Conservation (phyloP, 2,888 invertebrate species). For the Agapetus fuscipes region DNA sequence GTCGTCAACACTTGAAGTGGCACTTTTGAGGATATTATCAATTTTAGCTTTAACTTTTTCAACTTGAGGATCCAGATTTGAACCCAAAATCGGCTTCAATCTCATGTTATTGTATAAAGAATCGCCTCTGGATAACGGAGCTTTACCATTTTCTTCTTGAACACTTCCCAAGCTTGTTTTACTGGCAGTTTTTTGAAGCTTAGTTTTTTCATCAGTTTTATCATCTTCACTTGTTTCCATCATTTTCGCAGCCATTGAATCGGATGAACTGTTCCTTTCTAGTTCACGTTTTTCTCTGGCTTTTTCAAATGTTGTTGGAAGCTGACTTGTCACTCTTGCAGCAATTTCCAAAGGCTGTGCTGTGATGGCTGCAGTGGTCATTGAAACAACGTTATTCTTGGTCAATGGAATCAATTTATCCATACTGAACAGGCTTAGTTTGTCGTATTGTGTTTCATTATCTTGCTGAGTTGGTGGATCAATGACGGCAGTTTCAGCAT, state of each 20-base stretch:
- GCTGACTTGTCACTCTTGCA: constrained; percentile 45
- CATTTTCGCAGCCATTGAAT: constrained; percentile 35
- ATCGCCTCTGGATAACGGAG: constrained; percentile 9
- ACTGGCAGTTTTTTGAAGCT: constrained; percentile 21
- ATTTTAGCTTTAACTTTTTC: constrained; percentile 42
- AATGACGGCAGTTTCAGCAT: constrained; percentile 25
- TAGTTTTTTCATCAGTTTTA: constrained; percentile 20
- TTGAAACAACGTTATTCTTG: constrained; percentile 44
- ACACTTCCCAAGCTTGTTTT: constrained; percentile 20
- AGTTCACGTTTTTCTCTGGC: constrained; percentile 42
- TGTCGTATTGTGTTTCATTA: constrained; percentile 42
- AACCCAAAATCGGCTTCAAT: constrained; percentile 35
- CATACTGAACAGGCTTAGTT: constrained; percentile 25
- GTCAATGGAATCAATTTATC: constrained; percentile 39
- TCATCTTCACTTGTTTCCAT: constrained; percentile 23
- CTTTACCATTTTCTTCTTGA: constrained; percentile 16
- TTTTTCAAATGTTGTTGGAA: constrained; percentile 40
- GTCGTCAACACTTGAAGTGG: constrained; percentile 40
- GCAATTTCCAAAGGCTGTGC: constrained; percentile 47
- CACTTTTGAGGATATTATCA: constrained; percentile 39
- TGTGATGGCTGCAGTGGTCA: constrained; percentile 50
- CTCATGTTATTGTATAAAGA: constrained; percentile 33
- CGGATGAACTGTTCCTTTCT: constrained; percentile 39
- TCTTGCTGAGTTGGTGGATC: constrained; percentile 36
- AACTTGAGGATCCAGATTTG: constrained; percentile 41